Base-by-base conservation (phyloP, 2,113 vertebrate species). In the Macrotus californicus region DNA sequence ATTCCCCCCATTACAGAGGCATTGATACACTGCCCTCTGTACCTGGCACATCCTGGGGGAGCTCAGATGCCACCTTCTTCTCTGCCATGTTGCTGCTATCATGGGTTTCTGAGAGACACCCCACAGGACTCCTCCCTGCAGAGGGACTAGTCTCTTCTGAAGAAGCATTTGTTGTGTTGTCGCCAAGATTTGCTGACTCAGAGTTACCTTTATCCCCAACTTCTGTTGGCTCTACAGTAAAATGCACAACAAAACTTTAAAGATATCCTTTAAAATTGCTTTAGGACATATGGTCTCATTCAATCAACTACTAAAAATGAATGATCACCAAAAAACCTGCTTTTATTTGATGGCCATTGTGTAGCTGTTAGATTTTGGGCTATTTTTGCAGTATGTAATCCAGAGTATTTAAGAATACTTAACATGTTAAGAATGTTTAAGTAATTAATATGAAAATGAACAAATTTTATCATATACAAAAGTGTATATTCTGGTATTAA, bases 41-140 rank as follows among this genome's bases (percentile, higher is more conserved):
- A 99, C 99, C 99, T 99, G 99, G 98, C 96, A 98, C 97, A 95
- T 98, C 98, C 98, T 98, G 98, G 94, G 98, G 98, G 97, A 97
- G 97, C 97, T 98, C 98, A 96, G 98, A 95, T 97, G 98, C 97
- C 98, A 98, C 97, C 96, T 98, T 99, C 98, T 98, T 98, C 97
- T 98, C 98, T 98, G 97, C 89, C 98, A 98, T 97, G 96, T 97
- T 98, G 98, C 98, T 98, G 98, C 98, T 97, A 98, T 97, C 98
- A 97, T 96, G 97, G 95, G 88, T 97, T 97, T 98, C 98, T 97
- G 98, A 97, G 96, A 98, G 97, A 98, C 89, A 97, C 95, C 98
- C 98, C 97, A 96, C 88, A 85, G 98, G 97, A 95, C 98, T 98
- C 98, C 99, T 99, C 96, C 99, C 99, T 97, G 99, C 99, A 95